Evolutionary conservation across 2,888 invertebrate species (phyloP).

Genomic region (Parasteatoda lunata): DNA sequence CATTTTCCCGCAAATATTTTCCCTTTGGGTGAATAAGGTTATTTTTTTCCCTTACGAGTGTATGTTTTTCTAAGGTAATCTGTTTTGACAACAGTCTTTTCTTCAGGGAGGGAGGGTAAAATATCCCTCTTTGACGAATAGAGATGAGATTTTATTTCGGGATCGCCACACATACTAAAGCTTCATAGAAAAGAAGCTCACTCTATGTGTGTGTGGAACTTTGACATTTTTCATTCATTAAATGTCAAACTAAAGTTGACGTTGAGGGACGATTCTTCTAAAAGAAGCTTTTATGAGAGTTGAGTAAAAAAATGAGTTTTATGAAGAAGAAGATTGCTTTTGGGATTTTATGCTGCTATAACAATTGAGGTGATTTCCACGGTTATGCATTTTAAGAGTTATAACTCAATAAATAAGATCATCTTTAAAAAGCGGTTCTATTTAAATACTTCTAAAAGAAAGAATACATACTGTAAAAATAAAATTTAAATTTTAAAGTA

Average conservation of each 20-base stretch:
- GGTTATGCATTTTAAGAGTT: no score
- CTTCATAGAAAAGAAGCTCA: not conserved
- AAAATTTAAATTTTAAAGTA: no score
- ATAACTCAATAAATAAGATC: no score
- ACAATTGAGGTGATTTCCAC: no score
- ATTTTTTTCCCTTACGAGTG: slow-evolving; percentile 16
- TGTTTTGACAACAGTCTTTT: slow-evolving; percentile 26
- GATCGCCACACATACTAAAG: not conserved
- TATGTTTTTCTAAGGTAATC: slow-evolving; percentile 23
- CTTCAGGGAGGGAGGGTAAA: not conserved
- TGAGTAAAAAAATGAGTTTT: no score
- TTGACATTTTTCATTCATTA: slow-evolving; percentile 52
- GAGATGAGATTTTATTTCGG: slow-evolving; percentile 25
- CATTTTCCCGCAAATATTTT: slow-evolving; percentile 27
- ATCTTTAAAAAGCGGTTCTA: no score
- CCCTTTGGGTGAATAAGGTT: slow-evolving; percentile 10
- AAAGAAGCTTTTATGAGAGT: no score
- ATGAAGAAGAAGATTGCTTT: no score
- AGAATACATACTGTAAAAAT: no score
- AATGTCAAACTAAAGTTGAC: not conserved
- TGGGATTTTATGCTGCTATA: no score
- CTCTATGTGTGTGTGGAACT: not conserved
- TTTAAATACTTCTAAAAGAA: no score
- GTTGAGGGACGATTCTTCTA: not conserved
- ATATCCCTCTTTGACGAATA: not conserved